Percentiles rank a stretch among this genome's conserved stretches.
These are phyloP conservation scores for Anastrepha obliqua DNA, from an alignment of 1,140 invertebrate genomes.

Conservation along the genomic window DNA sequence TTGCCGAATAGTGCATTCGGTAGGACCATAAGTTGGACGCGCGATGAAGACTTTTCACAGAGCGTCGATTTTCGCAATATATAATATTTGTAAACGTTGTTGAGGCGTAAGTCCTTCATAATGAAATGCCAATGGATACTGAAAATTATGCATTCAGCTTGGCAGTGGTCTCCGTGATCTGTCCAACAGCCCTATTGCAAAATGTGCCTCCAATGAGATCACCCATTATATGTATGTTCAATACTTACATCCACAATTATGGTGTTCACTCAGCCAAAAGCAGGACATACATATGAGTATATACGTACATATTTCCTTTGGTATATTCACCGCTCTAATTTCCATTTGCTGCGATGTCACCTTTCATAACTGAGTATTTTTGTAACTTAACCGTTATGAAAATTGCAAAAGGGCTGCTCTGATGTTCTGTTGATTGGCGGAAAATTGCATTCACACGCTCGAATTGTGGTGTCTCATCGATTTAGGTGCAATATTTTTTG, in stretches of 20 bases:
- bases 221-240: neutral
- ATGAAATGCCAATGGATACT: too few relatives aligned
- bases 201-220: too few relatives aligned
- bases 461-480: conserved; percentile 24
- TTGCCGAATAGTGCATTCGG: too few relatives aligned
- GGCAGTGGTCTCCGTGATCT: too few relatives aligned
- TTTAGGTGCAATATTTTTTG: neutral
- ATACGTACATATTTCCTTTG: neutral
- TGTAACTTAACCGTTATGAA: neutral
- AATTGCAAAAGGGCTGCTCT: neutral
- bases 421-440: conserved; percentile 43
- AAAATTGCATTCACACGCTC: conserved; percentile 21
- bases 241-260: neutral
- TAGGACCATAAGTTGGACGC: too few relatives aligned
- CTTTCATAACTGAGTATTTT: neutral
- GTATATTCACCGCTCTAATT: neutral
- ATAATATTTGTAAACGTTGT: too few relatives aligned
- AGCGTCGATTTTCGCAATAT: too few relatives aligned
- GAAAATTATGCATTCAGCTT: too few relatives aligned
- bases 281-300: neutral
- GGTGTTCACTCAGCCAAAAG: neutral
- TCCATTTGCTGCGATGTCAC: neutral
- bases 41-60: too few relatives aligned
- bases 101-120: too few relatives aligned
- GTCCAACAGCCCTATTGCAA: too few relatives aligned